A percentile compares a stretch with the other conserved stretches of the same genome.
Conservation (phyloP, 2,797 vertebrate species). For the Pristis pectinata region DNA sequence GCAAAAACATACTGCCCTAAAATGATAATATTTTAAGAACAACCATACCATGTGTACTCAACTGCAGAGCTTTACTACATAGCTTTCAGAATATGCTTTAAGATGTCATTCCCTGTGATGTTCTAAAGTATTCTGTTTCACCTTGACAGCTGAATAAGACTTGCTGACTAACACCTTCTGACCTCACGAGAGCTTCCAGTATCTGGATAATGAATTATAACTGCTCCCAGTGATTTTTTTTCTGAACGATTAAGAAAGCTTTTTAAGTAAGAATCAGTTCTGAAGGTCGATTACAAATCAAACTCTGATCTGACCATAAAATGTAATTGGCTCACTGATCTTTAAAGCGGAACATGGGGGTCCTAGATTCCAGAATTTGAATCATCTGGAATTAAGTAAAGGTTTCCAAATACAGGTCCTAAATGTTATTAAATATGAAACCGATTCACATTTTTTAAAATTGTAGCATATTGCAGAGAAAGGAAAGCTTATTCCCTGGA, state of each 20-base stretch:
- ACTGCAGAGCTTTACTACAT: neutral
- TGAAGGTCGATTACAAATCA: neutral
- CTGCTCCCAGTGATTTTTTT: neutral
- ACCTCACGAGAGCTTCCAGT: neutral
- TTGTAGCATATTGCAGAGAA: neutral
- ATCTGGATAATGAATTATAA: neutral
- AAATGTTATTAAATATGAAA: neutral
- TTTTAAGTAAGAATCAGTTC: neutral
- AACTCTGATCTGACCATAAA: neutral
- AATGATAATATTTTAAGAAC: neutral
- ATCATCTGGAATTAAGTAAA: neutral
- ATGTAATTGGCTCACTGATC: neutral
- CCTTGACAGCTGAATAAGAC: neutral
- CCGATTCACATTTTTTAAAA: neutral
- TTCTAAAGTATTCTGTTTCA: neutral
- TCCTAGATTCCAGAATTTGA: neutral
- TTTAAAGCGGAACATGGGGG: neutral
- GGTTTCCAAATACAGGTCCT: neutral
- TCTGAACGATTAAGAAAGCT: neutral
- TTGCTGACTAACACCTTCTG: neutral
- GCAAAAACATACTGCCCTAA: neutral
- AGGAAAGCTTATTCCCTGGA: neutral
- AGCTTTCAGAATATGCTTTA: neutral
- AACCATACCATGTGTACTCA: neutral
- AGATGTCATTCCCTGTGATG: neutral